Conservation (phyloP, 1,140 invertebrate genomes). For the Copidosoma floridanum region DNA sequence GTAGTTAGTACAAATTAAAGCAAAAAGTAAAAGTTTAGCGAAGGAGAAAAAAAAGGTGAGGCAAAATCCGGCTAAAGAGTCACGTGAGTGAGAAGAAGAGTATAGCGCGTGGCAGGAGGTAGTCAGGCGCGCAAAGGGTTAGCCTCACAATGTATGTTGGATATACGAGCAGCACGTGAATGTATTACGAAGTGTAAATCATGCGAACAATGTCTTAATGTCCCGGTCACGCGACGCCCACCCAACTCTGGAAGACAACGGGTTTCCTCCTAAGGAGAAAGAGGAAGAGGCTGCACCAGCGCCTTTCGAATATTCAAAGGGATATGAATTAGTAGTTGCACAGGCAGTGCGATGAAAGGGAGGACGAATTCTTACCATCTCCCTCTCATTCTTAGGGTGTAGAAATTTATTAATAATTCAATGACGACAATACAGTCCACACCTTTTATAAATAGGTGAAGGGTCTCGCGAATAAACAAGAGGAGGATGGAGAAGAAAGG, state of each 20-base stretch:
- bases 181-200: slow-evolving; percentile 58
- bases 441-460: too few relatives aligned
- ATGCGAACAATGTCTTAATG: slow-evolving; percentile 59
- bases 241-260: slow-evolving; percentile 45
- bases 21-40: not conserved
- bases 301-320: slow-evolving; percentile 50
- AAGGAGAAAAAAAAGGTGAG: not conserved
- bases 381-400: too few relatives aligned
- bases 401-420: slow-evolving; percentile 28
- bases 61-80: not conserved
- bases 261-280: not conserved
- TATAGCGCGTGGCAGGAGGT: slow-evolving; percentile 24
- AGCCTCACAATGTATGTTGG: slow-evolving; percentile 55
- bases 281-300: slow-evolving; percentile 1
- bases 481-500: too few relatives aligned
- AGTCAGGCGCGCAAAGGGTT: slow-evolving; percentile 42
- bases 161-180: slow-evolving; percentile 57
- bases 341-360: slow-evolving; percentile 31
- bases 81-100: slow-evolving; percentile 13
- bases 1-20: too few relatives aligned
- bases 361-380: slow-evolving; percentile 20
- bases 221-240: slow-evolving; percentile 56
- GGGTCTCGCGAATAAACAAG: too few relatives aligned
- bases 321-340: slow-evolving; percentile 51
- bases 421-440: too few relatives aligned